Percentiles rank a stretch among this genome's conserved stretches.
phyloP scores from a whole-genome alignment of 2,113 vertebrate genomes.

The Phocoena phocoena region DNA sequence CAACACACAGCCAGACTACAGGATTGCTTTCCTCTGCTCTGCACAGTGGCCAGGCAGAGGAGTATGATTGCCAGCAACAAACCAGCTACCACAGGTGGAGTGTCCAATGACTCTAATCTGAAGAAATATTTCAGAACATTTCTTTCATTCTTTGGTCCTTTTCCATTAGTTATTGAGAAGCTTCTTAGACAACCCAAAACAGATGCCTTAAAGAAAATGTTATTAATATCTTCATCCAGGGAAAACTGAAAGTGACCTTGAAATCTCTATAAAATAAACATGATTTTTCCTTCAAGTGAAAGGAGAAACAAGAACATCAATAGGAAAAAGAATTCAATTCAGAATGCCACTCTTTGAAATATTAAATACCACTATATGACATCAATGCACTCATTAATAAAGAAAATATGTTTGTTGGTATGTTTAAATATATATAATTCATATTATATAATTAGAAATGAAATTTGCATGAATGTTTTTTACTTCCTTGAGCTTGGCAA shows the following conservation, averaged over 20 bases:
- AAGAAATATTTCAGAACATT: slow-evolving; percentile 7
- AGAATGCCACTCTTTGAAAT: slow-evolving; percentile 32
- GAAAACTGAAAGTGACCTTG: neutral
- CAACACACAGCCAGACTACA: neutral
- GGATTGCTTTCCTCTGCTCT: neutral
- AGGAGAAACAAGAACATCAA: neutral
- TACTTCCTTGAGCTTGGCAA: neutral
- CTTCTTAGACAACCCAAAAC: neutral
- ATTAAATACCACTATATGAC: neutral
- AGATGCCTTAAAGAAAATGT: slow-evolving; percentile 19
- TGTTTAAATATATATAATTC: neutral
- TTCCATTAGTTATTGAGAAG: neutral
- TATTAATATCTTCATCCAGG: slow-evolving; percentile 3
- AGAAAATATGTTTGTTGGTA: neutral
- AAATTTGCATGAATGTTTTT: neutral
- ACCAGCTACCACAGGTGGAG: neutral
- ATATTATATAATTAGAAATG: neutral
- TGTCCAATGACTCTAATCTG: neutral
- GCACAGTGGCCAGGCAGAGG: neutral
- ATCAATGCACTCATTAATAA: neutral
- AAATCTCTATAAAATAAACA: slow-evolving; percentile 8
- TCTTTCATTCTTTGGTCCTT: neutral
- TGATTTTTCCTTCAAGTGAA: neutral
- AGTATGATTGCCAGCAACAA: neutral
- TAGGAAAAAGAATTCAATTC: slow-evolving; percentile 5